Evolutionary conservation across 2,113 vertebrate genomes (phyloP).

Genomic region (Hoplias malabaricus): DNA sequence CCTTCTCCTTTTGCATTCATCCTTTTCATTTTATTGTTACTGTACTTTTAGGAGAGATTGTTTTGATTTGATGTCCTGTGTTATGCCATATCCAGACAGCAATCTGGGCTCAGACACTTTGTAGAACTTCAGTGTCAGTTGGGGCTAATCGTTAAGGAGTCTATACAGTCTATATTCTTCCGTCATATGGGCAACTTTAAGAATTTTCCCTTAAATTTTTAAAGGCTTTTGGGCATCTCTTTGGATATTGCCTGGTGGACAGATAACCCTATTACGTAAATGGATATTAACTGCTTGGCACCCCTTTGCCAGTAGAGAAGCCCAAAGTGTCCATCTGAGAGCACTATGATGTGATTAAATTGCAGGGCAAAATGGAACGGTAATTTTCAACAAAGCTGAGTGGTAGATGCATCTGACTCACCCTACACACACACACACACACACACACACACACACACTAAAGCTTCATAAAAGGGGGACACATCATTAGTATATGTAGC

Average conservation of each 20-base stretch:
- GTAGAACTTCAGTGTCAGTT: too few species aligned
- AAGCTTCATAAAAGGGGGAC: constrained; percentile 2
- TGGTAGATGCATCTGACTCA: constrained; percentile 60
- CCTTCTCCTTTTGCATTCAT: too few species aligned
- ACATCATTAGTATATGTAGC: neutral
- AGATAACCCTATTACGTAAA: constrained; percentile 27
- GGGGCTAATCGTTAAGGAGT: too few species aligned
- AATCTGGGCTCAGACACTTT: too few species aligned
- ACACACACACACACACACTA: neutral
- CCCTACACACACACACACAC: neutral
- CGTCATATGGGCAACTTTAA: neutral
- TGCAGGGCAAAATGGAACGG: constrained; percentile 48
- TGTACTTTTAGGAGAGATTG: too few species aligned
- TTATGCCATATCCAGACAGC: too few species aligned
- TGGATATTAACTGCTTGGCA: constrained; percentile 6
- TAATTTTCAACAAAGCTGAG: constrained; percentile 48
- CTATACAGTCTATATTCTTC: too few species aligned
- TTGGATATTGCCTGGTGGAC: neutral
- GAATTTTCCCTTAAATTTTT: neutral
- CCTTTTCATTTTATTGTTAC: too few species aligned
- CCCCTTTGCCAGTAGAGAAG: neutral
- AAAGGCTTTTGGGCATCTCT: neutral
- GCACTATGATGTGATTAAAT: constrained; percentile 68
- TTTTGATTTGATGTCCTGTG: too few species aligned
- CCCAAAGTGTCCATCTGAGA: constrained; percentile 42